phyloP scores from a whole-genome alignment of 2,113 vertebrate genomes.

The Trochalopteron elliotii region DNA sequence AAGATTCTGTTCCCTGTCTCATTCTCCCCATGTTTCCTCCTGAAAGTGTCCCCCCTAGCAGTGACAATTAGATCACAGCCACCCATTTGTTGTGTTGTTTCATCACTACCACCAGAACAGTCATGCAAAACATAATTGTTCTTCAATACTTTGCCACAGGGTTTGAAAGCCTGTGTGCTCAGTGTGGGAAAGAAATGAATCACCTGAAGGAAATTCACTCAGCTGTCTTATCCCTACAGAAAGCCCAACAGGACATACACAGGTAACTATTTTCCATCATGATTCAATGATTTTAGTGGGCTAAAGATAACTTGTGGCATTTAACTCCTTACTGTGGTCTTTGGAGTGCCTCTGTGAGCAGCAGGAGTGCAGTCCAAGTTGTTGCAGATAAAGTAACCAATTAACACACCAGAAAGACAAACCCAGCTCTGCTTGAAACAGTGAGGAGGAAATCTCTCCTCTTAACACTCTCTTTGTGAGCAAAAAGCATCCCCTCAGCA shows the following conservation, averaged over 20 bases:
- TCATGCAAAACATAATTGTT: neutral
- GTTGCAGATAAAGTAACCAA: neutral
- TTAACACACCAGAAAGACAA: neutral
- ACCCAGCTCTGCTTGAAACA: neutral
- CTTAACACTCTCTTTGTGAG: neutral
- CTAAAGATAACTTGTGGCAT: neutral
- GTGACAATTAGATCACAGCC: neutral
- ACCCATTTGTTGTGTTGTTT: neutral
- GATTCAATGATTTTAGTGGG: neutral
- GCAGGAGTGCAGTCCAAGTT: neutral
- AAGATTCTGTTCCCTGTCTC: neutral
- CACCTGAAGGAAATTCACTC: slow-evolving; percentile 85
- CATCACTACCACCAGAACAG: neutral
- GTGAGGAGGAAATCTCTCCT: neutral
- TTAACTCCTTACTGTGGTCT: neutral
- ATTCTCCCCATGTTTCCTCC: neutral
- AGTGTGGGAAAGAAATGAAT: slow-evolving; percentile 84
- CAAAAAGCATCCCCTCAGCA: neutral
- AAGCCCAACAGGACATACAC: slow-evolving; percentile 91
- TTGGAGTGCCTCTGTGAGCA: neutral
- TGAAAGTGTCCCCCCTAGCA: neutral
- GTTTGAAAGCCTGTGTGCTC: slow-evolving; percentile 79
- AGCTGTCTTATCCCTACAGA: slow-evolving; percentile 85
- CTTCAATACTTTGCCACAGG: slow-evolving; percentile 64
- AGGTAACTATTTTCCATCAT: slow-evolving; percentile 72